These are phyloP conservation scores for Allygus modestus DNA, from an alignment of 2,888 invertebrate species.

Conservation along the genomic window DNA sequence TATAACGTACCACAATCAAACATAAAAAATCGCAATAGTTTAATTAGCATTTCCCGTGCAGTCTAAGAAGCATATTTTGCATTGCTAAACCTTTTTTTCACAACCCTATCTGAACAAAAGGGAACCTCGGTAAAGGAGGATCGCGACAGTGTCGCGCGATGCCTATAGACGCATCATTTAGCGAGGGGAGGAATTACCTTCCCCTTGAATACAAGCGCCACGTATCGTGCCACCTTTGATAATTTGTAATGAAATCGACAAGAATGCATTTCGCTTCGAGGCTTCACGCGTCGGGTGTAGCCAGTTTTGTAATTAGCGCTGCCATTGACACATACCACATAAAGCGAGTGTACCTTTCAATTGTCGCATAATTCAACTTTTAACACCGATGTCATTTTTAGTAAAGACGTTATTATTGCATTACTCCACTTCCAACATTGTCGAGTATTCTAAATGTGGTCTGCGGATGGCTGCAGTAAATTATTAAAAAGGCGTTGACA, in stretches of 20 bases:
- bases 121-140: background rate
- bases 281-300: background rate
- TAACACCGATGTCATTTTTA: too few relatives aligned
- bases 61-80: background rate
- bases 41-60: background rate
- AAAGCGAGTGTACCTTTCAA: too few relatives aligned
- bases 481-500: too few relatives aligned
- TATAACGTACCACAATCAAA: too few relatives aligned
- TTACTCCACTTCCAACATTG: too few relatives aligned
- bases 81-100: background rate
- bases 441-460: too few relatives aligned
- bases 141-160: background rate
- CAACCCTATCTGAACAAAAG: slow-evolving; percentile 17
- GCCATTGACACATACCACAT: too few relatives aligned
- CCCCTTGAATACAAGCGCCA: background rate
- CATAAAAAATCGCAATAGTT: background rate
- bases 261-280: background rate
- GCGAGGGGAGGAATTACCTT: slow-evolving; percentile 8
- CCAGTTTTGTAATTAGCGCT: too few relatives aligned
- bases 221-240: background rate
- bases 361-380: too few relatives aligned
- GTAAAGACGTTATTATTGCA: too few relatives aligned
- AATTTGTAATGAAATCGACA: background rate
- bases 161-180: slow-evolving; percentile 3
- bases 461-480: too few relatives aligned